Evolutionary conservation across 2,888 invertebrate genomes (phyloP), one percentile per base, ranked within the genome.

Genomic region (Melanchra persicariae): DNA sequence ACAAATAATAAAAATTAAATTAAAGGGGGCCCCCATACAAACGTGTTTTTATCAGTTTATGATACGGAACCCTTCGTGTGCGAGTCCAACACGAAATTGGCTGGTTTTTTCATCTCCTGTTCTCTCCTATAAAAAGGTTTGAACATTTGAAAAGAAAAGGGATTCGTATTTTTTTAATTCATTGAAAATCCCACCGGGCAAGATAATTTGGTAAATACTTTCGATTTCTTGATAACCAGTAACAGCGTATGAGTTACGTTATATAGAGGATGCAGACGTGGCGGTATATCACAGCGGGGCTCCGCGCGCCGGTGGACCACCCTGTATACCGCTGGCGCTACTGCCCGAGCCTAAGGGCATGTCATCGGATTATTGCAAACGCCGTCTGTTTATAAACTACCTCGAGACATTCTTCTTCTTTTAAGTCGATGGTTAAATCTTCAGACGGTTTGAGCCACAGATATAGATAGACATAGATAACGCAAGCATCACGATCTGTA

Each of bases 181-280:
- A 4, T 49, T 9, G 22, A 10, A 49, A 49, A 49, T 22, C 49
- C 5, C 49, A 22, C 19, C n/a, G 47, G n/a, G 9, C 26, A 63
- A 60, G 54, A 74, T 74, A 69, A 77, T 82, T 74, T 22, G 69
- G 63, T 57, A 67, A 74, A 74, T 74, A 75, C 77, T 79, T 74
- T 81, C 74, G 47, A 62, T 81, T 83, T 75, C 60, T 57, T 68
- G 74, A 77, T 72, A 74, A n/a, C 57, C 57, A 71, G 12, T 69
- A 72, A 70, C 79, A 70, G 73, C 54, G 45, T 63, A 72, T 78
- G 83, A 81, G 68, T 74, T 76, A 83, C 78, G 69, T 64, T 78
- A 69, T 78, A 69, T 61, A 66, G 71, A 45, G 51, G 72, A 43
- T 45, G 40, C 40, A 10, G 71, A 26, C 47, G 40, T 37, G 55